Evolutionary conservation across 2,888 invertebrate species (phyloP).

Genomic region (Drosophila atripex): DNA sequence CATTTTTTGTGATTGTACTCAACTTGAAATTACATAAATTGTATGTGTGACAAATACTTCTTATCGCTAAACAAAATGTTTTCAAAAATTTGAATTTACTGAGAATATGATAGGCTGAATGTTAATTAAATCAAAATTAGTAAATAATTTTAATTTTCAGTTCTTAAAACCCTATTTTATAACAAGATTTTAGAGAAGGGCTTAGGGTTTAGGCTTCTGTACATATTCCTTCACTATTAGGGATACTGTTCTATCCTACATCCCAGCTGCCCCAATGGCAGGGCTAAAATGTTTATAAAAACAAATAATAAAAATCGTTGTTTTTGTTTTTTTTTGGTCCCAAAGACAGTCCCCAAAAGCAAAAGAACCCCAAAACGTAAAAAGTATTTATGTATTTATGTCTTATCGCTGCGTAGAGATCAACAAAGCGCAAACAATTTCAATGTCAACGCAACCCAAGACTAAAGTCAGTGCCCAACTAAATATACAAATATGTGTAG

Average conservation of each 20-base stretch:
- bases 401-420: slow-evolving; percentile 76
- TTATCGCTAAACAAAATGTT: not conserved
- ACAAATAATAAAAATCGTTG: slow-evolving; percentile 61
- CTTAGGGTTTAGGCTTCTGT: too few species aligned
- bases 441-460: slow-evolving; percentile 73
- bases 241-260: slow-evolving; percentile 37
- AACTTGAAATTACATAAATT: too few species aligned
- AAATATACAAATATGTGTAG: slow-evolving; percentile 45
- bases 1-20: slow-evolving; percentile 4
- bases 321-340: not conserved
- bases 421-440: slow-evolving; percentile 77
- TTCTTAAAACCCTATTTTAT: too few species aligned
- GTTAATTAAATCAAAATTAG: too few species aligned
- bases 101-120: too few species aligned
- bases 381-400: slow-evolving; percentile 65
- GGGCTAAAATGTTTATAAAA: slow-evolving; percentile 66
- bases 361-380: slow-evolving; percentile 43
- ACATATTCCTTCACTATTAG: too few species aligned
- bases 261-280: slow-evolving; percentile 52
- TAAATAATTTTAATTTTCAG: too few species aligned
- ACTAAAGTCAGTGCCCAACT: slow-evolving; percentile 72
- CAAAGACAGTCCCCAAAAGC: slow-evolving; percentile 15
- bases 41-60: not conserved
- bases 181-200: too few species aligned
- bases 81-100: too few species aligned